phyloP scores from a whole-genome alignment of 37 sponge, comb jelly and placozoan species.

The Tethya wilhelma region DNA sequence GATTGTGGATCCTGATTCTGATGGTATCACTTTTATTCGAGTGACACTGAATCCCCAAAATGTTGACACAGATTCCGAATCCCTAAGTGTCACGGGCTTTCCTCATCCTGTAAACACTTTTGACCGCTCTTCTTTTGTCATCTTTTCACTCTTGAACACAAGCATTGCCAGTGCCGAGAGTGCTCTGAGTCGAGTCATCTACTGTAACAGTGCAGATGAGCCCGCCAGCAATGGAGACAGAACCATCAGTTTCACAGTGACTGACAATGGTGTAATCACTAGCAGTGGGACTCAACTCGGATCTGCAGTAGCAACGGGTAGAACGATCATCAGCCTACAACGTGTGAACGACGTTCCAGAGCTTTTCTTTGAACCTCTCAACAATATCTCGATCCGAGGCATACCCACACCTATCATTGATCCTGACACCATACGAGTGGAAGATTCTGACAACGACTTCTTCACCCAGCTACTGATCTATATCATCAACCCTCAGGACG shows the following conservation, averaged over 20 bases:
- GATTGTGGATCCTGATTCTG: slow-evolving; percentile 35
- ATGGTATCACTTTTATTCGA: background rate
- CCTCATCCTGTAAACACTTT: no score
- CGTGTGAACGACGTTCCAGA: slow-evolving; percentile 65
- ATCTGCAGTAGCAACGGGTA: background rate
- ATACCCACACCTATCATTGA: slow-evolving; percentile 51
- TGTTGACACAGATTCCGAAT: background rate
- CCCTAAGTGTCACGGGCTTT: background rate
- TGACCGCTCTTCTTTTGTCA: background rate
- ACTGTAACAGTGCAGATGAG: slow-evolving; percentile 75
- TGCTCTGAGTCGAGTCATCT: slow-evolving; percentile 20
- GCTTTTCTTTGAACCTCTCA: slow-evolving; percentile 24
- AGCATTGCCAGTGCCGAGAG: background rate
- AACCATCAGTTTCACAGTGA: slow-evolving; percentile 16
- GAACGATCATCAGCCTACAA: slow-evolving; percentile 28
- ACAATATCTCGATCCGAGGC: slow-evolving; percentile 43
- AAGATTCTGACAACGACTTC: slow-evolving; percentile 57
- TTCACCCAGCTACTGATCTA: slow-evolving; percentile 47
- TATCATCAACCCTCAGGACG: slow-evolving; percentile 69
- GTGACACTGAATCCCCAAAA: background rate
- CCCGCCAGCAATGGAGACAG: slow-evolving; percentile 44
- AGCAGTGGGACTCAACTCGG: background rate
- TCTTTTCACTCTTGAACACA: background rate
- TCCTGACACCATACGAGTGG: slow-evolving; percentile 33
- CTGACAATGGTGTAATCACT: slow-evolving; percentile 15